Base-by-base conservation (phyloP, 2,113 vertebrate species). In the Emydura subglobosa region DNA sequence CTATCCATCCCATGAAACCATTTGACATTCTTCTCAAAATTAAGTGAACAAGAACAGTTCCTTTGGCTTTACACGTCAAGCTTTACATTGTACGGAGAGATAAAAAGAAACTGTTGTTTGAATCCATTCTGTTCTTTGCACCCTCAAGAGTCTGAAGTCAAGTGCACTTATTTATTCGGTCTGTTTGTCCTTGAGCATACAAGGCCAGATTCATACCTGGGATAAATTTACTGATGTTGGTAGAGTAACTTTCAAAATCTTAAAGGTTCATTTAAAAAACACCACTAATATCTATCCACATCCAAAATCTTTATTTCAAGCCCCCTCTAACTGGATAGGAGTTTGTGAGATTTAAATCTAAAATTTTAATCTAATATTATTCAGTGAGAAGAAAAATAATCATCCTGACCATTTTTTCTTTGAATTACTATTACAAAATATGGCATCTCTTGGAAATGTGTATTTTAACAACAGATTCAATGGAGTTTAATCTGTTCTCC, bases 121-220 rank as follows among this genome's bases (percentile, higher is more conserved):
- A 54, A 94, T 88, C 82, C n/a, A 7, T 24, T 82, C 86, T 54
- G 61, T 22, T 79, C 85, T 95, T 57, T 50, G 50, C 42, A 85
- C 87, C 53, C 72, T 34, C 6, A 53, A 89, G 65, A 14, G 81
- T 59, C 1, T 29, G 61, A 86, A 81, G 82, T 29, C 83, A 47
- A 3, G 1, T 39, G 79, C 0, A 0, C 42, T 85, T 81, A 86
- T 53, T 19, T 86, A 96, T 96, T 95, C 96, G 42, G 4, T 42
- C 72, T 89, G 91, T 94, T 83, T 91, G 90, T 83, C 94, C 92
- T 95, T 54, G 79, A 50, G 83, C 65, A 89, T 1, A 95, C 85
- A 95, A 95, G 91, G 85, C 42, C 95, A 96, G 93, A 96, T 95
- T 93, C 94, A 96, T 83, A 81, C 89, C 72, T 91, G 81, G 92